phyloP scores from a whole-genome alignment of 2,797 vertebrate genomes.

The Decapterus maruadsi region DNA sequence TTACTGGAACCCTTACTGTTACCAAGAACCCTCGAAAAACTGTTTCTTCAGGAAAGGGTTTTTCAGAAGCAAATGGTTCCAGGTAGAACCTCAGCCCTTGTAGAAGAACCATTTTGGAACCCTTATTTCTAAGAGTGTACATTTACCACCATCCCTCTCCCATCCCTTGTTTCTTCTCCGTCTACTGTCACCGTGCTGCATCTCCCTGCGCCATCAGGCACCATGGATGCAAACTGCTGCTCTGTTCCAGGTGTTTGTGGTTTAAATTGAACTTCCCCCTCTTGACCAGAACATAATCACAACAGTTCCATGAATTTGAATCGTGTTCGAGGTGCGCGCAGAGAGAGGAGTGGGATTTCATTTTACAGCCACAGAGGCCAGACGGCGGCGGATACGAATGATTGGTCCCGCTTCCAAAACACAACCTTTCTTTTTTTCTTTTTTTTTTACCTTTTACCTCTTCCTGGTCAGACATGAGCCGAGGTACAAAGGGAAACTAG shows the following conservation, averaged over 20 bases:
- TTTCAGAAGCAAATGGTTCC: too few relatives aligned
- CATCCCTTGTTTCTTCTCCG: background rate
- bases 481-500: background rate
- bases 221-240: slow-evolving; percentile 32
- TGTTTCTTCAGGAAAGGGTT: too few relatives aligned
- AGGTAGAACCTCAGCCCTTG: too few relatives aligned
- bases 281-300: slow-evolving; percentile 36
- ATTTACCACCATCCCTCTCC: background rate
- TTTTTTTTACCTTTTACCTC: background rate
- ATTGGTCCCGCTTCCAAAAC: slow-evolving; percentile 16
- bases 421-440: background rate
- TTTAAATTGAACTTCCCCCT: slow-evolving; percentile 38
- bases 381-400: background rate
- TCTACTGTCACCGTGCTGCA: background rate
- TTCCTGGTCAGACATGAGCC: slow-evolving; percentile 17
- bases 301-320: slow-evolving; percentile 47
- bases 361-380: slow-evolving; percentile 15
- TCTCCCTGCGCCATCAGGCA: slow-evolving; percentile 19
- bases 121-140: too few relatives aligned
- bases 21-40: too few relatives aligned
- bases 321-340: slow-evolving; percentile 33
- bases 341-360: slow-evolving; percentile 22
- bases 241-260: slow-evolving; percentile 21
- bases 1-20: too few relatives aligned
- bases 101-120: too few relatives aligned